Evolutionary conservation across 2,113 vertebrate species (phyloP), one percentile per base, ranked within the genome.

Genomic region (Canis aureus): DNA sequence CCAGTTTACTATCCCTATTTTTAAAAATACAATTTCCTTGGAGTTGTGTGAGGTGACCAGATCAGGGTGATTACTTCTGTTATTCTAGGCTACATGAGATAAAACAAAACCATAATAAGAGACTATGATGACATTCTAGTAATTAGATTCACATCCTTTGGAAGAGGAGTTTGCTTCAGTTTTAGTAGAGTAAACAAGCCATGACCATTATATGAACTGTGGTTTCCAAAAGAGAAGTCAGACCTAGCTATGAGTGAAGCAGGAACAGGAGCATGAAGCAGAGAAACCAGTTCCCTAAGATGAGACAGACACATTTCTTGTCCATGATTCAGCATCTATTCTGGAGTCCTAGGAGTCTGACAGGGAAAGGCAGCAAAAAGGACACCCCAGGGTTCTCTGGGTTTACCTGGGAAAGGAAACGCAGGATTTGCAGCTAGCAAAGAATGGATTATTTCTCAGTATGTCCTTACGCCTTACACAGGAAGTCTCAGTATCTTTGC

Each of bases 71-170:
- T 80, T 62, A 55, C 4, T 16, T 91, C 49, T 19, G 0, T 91
- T 83, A 32, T 74, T 93, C 35, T 79, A 74, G 23, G 35, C 84
- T 96, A 69, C 20, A 67, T 27, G 49, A 35, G 55, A 73, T 6
- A 59, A 86, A 94, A 92, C 81, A 89, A 88, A 95, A n/a, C 23
- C 7, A 64, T 16, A 86, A 57, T 66, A 35, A 89, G 10, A 91
- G 35, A 59, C 25, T 16, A 43, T 13, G 23, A 49, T 11, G 22
- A 32, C 32, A 89, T 67, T 82, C 15, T 2, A 64, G 11, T 71
- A 51, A 78, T 49, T 87, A 69, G 62, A 55, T 90, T 15, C 13
- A 11, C 32, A 55, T 23, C 23, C 59, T 53, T 85, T 85, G 12
- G 17, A 53, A 88, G 27, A 95, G 38, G 23, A 25, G 6, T 35